Conservation (phyloP, 2,797 vertebrate genomes). For the Cyprinodon diabolis region DNA sequence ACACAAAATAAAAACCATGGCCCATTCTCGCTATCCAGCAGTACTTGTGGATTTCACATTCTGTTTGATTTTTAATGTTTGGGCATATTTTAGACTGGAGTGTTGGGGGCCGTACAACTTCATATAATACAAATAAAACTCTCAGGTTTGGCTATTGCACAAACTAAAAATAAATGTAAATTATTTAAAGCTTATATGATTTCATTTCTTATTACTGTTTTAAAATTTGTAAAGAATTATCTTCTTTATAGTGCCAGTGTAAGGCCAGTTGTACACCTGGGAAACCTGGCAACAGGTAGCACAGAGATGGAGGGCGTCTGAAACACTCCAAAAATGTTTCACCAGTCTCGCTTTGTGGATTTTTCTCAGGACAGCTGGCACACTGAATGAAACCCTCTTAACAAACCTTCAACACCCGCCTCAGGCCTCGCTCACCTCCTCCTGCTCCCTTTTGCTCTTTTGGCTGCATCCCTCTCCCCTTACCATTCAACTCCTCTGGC, state of each 20-base stretch:
- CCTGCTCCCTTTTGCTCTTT: slow-evolving; percentile 54
- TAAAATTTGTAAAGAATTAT: not conserved
- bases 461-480: slow-evolving; percentile 57
- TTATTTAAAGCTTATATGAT: not conserved
- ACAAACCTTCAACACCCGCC: slow-evolving; percentile 48
- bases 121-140: not conserved
- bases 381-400: slow-evolving; percentile 61
- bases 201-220: not conserved
- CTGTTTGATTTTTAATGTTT: not conserved
- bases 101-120: no score
- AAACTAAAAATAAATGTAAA: not conserved
- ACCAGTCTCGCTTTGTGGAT: slow-evolving; percentile 56
- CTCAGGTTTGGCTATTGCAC: not conserved
- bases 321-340: slow-evolving; percentile 51
- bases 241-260: not conserved
- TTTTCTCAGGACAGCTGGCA: slow-evolving; percentile 70
- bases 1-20: no score
- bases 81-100: not conserved
- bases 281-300: slow-evolving; percentile 43
- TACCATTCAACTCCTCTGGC: slow-evolving; percentile 69
- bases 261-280: slow-evolving; percentile 11
- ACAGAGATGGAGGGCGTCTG: slow-evolving; percentile 30
- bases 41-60: not conserved
- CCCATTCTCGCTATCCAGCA: no score
- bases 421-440: slow-evolving; percentile 51